Percentiles rank a stretch among this genome's conserved stretches.
phyloP scores from a whole-genome alignment of 2,113 vertebrate genomes.

The Ramphastos sulfuratus region DNA sequence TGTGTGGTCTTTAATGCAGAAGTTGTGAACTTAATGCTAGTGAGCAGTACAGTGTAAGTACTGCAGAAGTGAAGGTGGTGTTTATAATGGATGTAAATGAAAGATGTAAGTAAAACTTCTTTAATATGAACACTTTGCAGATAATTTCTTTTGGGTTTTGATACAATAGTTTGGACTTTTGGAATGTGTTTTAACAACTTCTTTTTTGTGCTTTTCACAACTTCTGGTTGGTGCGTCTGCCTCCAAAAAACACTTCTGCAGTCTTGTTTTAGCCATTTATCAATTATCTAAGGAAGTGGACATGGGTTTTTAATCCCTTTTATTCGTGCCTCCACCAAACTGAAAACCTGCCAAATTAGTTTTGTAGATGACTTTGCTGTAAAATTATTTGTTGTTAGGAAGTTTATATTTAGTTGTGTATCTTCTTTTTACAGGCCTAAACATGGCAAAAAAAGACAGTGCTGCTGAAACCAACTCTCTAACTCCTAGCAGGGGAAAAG shows the following conservation, averaged over 20 bases:
- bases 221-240: too few relatives aligned
- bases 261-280: too few relatives aligned
- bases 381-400: background rate
- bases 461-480: conserved; percentile 53
- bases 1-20: background rate
- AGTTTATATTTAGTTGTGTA: background rate
- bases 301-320: background rate
- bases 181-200: background rate
- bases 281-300: too few relatives aligned
- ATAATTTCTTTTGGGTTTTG: background rate
- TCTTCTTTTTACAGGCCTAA: conserved; percentile 69
- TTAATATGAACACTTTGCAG: background rate
- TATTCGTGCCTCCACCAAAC: background rate
- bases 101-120: background rate
- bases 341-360: background rate
- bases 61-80: background rate
- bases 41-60: background rate
- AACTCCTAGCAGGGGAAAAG: conserved; percentile 56
- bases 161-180: background rate
- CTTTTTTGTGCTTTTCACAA: too few relatives aligned
- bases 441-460: conserved; percentile 65
- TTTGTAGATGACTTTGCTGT: background rate
- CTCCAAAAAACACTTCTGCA: too few relatives aligned
- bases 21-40: background rate
- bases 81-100: background rate